Conservation (phyloP, 2,113 vertebrate species). For the Cololabis saira region DNA sequence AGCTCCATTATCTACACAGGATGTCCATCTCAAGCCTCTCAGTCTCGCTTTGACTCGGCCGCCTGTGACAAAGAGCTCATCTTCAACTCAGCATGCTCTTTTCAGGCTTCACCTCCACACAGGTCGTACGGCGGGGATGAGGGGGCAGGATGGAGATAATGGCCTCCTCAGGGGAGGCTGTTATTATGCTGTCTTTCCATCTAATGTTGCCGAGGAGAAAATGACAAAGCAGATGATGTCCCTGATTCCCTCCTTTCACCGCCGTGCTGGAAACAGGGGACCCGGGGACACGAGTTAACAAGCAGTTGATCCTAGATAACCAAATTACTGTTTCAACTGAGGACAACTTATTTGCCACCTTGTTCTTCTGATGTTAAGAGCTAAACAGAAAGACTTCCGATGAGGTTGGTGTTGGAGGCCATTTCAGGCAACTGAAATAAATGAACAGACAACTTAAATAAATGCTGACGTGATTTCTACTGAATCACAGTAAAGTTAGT, state of each 20-base stretch:
- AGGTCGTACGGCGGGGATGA: not conserved
- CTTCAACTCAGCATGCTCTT: conserved; percentile 37
- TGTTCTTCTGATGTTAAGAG: too few species aligned
- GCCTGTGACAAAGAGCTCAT: conserved; percentile 43
- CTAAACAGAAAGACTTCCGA: too few species aligned
- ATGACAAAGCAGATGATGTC: conserved; percentile 16
- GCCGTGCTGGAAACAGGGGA: not conserved
- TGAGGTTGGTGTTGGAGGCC: too few species aligned
- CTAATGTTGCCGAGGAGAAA: conserved; percentile 13
- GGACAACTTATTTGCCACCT: too few species aligned
- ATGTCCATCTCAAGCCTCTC: not conserved
- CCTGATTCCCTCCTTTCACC: conserved; percentile 3
- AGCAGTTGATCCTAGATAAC: not conserved
- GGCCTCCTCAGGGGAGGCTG: conserved; percentile 15
- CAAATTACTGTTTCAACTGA: too few species aligned
- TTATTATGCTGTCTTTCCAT: conserved; percentile 1
- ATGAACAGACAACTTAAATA: too few species aligned
- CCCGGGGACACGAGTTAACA: not conserved
- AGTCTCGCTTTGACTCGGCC: conserved; percentile 31
- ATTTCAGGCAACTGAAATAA: too few species aligned
- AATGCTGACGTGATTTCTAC: too few species aligned
- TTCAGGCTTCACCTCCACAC: conserved; percentile 18
- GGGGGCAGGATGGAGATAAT: conserved; percentile 1
- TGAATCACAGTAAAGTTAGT: too few species aligned
- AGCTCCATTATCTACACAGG: not conserved